These are phyloP conservation scores for Hyperoodon ampullatus DNA, from an alignment of 2,113 vertebrate genomes.

Conservation along the genomic window DNA sequence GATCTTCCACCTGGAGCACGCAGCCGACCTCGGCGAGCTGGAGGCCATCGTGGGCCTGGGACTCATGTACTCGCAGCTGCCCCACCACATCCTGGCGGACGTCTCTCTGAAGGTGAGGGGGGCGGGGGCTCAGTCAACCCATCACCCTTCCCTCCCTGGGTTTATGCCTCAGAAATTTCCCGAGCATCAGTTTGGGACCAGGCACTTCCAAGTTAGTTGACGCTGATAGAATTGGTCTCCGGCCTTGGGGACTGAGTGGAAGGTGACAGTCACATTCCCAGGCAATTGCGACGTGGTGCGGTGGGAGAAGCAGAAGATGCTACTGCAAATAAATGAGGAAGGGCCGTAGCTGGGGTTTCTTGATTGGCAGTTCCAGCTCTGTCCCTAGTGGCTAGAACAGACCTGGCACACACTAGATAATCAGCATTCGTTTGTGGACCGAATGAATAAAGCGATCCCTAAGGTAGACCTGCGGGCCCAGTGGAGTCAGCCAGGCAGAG, in stretches of 20 bases:
- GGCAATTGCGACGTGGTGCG: accelerated
- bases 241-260: neutral
- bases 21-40: conserved; percentile 95
- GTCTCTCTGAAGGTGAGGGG: conserved; percentile 89
- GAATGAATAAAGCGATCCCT: neutral
- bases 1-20: conserved; percentile 94
- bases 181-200: neutral
- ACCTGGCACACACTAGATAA: neutral
- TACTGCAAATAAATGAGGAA: neutral
- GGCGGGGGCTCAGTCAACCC: accelerated
- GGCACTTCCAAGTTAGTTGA: too few relatives aligned
- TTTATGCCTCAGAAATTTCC: neutral
- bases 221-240: neutral
- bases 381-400: neutral
- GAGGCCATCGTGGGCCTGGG: conserved; percentile 95
- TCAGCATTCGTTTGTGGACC: neutral
- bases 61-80: conserved; percentile 93
- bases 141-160: neutral
- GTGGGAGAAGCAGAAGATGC: neutral
- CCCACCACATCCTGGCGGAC: conserved; percentile 94
- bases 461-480: neutral
- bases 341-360: neutral
- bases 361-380: neutral
- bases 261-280: neutral
- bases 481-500: neutral